Percentiles rank a stretch among this genome's conserved stretches.
Evolutionary conservation across 2,888 invertebrate genomes (phyloP).

Genomic region (Hipparchia semele): DNA sequence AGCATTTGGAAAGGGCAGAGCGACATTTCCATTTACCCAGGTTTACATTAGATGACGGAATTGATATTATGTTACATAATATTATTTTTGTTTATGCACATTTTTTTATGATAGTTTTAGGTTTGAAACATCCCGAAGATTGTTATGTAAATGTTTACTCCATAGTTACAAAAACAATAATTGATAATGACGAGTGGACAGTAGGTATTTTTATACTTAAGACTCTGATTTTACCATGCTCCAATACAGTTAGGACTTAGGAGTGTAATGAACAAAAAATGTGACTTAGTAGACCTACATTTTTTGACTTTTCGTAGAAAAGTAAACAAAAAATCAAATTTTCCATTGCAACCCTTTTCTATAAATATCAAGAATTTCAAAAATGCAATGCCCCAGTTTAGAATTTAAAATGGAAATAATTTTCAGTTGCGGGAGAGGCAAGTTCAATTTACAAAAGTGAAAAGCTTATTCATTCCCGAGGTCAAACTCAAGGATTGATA

Average conservation of each 20-base stretch:
- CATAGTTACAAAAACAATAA: too few relatives aligned
- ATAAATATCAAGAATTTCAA: slow-evolving; percentile 4
- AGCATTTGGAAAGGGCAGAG: slow-evolving; percentile 23
- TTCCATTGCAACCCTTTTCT: neutral
- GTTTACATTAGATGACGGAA: slow-evolving; percentile 6
- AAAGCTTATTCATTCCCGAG: slow-evolving; percentile 15
- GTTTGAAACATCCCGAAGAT: too few relatives aligned
- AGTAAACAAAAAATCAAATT: neutral
- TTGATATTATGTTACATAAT: neutral
- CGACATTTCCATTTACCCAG: slow-evolving; percentile 6
- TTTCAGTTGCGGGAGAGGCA: slow-evolving; percentile 2
- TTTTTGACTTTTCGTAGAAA: neutral
- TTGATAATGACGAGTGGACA: too few relatives aligned
- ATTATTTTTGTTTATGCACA: neutral
- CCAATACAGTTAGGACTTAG: too few relatives aligned
- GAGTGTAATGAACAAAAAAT: too few relatives aligned
- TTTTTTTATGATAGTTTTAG: neutral
- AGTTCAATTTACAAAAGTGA: slow-evolving; percentile 12
- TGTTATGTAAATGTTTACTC: too few relatives aligned
- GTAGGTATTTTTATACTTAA: too few relatives aligned
- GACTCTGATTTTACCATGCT: too few relatives aligned
- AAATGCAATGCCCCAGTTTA: slow-evolving; percentile 24
- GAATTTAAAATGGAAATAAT: slow-evolving; percentile 19
- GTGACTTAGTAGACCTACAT: too few relatives aligned
- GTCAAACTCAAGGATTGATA: slow-evolving; percentile 11